A percentile compares a stretch with the other conserved stretches of the same genome.
These are phyloP conservation scores for Corythornis leucogaster DNA, from an alignment of 2,797 vertebrate species.

Conservation along the genomic window DNA sequence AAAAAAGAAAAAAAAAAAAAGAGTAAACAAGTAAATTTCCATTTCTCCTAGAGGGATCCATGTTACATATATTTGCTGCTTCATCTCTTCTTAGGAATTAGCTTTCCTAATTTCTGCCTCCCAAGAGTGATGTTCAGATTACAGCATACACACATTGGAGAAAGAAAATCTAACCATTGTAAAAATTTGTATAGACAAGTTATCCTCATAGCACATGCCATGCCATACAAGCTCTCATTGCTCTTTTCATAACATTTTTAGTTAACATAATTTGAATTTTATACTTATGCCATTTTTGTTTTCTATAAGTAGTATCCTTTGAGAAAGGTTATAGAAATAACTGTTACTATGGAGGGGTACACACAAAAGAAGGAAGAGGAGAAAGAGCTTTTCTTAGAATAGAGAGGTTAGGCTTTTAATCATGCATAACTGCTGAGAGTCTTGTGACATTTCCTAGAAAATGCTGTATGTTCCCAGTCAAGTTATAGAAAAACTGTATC, in stretches of 20 bases:
- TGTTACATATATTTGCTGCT: slow-evolving; percentile 49
- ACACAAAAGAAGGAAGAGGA: background rate
- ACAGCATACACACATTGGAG: background rate
- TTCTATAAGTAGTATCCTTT: background rate
- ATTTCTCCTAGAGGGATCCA: slow-evolving; percentile 51
- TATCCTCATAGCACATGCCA: background rate
- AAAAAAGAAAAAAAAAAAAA: slow-evolving; percentile 64
- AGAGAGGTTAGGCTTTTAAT: background rate
- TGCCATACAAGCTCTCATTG: background rate
- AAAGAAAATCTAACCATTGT: background rate
- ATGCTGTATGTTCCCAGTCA: background rate
- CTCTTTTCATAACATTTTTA: background rate
- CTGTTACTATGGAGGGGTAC: background rate
- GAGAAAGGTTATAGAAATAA: background rate
- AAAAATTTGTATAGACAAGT: background rate
- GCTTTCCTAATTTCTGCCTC: slow-evolving; percentile 33
- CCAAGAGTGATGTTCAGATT: slow-evolving; percentile 18
- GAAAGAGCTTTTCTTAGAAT: background rate
- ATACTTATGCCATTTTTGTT: background rate
- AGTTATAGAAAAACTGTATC: background rate
- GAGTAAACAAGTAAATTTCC: slow-evolving; percentile 67
- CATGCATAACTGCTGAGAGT: background rate
- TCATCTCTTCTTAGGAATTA: slow-evolving; percentile 43
- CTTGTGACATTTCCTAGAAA: background rate
- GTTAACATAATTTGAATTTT: slow-evolving; percentile 7